A percentile compares a stretch with the other conserved stretches of the same genome.
phyloP scores from a whole-genome alignment of 1,140 invertebrate genomes.

The Panagrolaimus sp. region DNA sequence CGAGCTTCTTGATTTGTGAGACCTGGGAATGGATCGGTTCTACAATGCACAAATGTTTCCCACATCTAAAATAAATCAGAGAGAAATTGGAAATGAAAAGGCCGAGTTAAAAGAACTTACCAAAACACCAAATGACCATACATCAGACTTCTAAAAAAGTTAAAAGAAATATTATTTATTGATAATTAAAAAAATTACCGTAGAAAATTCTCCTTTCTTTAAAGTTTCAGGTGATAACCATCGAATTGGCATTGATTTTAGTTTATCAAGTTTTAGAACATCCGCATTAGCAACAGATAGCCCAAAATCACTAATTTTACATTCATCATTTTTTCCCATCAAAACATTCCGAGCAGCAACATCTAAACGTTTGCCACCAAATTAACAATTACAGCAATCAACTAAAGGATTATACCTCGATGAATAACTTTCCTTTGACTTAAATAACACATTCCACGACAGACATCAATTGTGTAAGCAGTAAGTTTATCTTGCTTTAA shows the following conservation, averaged over 20 bases:
- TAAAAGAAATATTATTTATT: not conserved
- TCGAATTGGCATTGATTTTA: constrained; percentile 20
- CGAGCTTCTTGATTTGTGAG: constrained; percentile 21
- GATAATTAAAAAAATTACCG: not conserved
- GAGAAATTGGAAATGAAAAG: not conserved
- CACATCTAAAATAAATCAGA: constrained; percentile 12
- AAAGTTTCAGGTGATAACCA: constrained; percentile 24
- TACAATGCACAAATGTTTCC: constrained; percentile 23
- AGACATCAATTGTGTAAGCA: constrained; percentile 70
- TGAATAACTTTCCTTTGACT: constrained; percentile 71
- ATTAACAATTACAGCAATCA: constrained; percentile 12
- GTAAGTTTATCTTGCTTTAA: not conserved
- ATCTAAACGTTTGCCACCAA: constrained; percentile 31
- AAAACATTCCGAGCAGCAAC: constrained; percentile 32
- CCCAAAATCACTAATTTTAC: constrained; percentile 37
- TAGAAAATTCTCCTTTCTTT: constrained; percentile 8
- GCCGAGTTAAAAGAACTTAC: not conserved
- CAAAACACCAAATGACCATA: constrained; percentile 17
- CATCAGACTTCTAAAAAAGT: constrained; percentile 20
- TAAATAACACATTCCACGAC: constrained; percentile 90
- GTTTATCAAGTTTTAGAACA: constrained; percentile 19
- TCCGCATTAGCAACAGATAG: constrained; percentile 27
- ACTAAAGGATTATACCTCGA: not conserved
- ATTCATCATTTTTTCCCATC: constrained; percentile 24
- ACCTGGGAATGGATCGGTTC: constrained; percentile 25